Percentiles rank a stretch among this genome's conserved stretches.
Conservation (phyloP, 1,140 invertebrate genomes). For the Lasioglossum albipes region DNA sequence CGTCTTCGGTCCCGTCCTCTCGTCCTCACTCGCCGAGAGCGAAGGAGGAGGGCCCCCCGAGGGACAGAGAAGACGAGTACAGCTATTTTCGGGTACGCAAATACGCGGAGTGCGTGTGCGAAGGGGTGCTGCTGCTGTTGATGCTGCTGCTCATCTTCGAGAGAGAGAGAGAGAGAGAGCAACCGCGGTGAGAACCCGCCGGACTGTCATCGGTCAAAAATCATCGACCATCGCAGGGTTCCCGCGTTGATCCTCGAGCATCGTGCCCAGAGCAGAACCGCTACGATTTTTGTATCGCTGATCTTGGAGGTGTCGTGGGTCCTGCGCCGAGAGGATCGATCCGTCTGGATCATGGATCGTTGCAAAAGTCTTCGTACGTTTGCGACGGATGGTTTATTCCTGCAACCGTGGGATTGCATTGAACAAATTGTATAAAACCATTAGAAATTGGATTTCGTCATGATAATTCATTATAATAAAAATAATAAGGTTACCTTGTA, state of each 20-base stretch:
- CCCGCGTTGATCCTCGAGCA: too few relatives aligned
- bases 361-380: too few relatives aligned
- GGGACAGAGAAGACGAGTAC: constrained; percentile 9
- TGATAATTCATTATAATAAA: too few relatives aligned
- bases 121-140: constrained; percentile 72
- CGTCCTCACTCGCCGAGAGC: constrained; percentile 4
- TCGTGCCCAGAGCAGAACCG: too few relatives aligned
- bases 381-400: too few relatives aligned
- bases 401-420: too few relatives aligned
- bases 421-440: too few relatives aligned
- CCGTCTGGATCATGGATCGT: background rate
- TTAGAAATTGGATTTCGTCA: too few relatives aligned
- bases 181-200: constrained; percentile 31
- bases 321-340: background rate
- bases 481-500: too few relatives aligned
- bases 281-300: constrained; percentile 7
- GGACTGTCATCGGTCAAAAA: constrained; percentile 39
- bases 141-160: too few relatives aligned
- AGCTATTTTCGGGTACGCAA: constrained; percentile 78
- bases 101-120: constrained; percentile 62
- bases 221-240: background rate
- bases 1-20: constrained; percentile 50
- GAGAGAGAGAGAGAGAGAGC: constrained; percentile 33
- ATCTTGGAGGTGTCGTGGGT: background rate
- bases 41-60: constrained; percentile 29